Evolutionary conservation across 2,113 vertebrate genomes (phyloP), one percentile per base, ranked within the genome.

Genomic region (Amblyopsis rosae): DNA sequence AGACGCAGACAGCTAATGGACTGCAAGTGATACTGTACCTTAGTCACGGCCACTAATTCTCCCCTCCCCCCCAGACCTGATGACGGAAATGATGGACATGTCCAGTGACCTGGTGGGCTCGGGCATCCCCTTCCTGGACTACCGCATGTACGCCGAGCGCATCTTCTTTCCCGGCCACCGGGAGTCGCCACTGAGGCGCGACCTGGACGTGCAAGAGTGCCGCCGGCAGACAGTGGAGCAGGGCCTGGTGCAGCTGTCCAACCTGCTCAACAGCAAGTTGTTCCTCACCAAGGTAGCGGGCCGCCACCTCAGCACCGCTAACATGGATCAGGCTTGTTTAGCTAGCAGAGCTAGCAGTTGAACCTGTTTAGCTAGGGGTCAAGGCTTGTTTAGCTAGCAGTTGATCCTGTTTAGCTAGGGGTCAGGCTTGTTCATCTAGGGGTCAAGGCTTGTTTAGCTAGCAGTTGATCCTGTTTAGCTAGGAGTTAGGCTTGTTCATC

Each of bases 41-140:
- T 2, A 65, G 6, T 15, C 9, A 19, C 46, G 70, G 35, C 65
- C 55, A 54, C 19, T 45, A 76, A 47, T 51, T 11, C 12, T 11
- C 49, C 13, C 12, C 1, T 55, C 26, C 15, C n/a, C 19, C 67
- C 19, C 89, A 99, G 98, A 99, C 87, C 88, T 99, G 76, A 99
- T 99, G 98, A 99, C 98, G 0, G 98, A 99, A 86, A 99, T 99
- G 97, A 98, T 98, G 77, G 98, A 99, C 80, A 95, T 98, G 90
- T 97, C 98, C 69, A 98, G 96, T 54, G 98, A 99, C 87, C 93
- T 99, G 11, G 95, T 98, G 78, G 96, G 96, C 67, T 97, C 96
- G 0, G 96, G 97, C 47, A 99, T 98, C 56, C 98, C 98, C 3
- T 99, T 99, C 91, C 90, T 99, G 3, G 96, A 99, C 89, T 99